Evolutionary conservation across 2,797 vertebrate genomes (phyloP), one percentile per base, ranked within the genome.

Genomic region (Peromyscus attwateri): DNA sequence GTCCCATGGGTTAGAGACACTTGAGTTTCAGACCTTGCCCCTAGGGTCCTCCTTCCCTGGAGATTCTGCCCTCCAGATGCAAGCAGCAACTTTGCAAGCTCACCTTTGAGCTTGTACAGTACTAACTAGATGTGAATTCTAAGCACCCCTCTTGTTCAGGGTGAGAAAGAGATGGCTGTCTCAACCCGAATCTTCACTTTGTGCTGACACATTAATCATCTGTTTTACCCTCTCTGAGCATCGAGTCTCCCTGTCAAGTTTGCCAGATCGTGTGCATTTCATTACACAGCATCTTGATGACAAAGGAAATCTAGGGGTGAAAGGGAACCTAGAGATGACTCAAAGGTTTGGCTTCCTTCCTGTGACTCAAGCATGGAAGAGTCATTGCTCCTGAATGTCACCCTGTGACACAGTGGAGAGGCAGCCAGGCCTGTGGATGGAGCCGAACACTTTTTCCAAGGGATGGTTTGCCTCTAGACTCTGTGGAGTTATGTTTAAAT

Each of bases 191-290:
- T 84, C 98, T 97, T 97, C 93, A 87, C 83, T 96, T 95, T 76
- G 88, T 97, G 94, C 98, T 98, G 98, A 98, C 98, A 98, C 95
- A 97, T 97, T 97, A 97, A 98, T 98, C 76, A 62, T 96, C 97
- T 97, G 89, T 95, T 96, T 96, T 93, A 93, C 90, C 87, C 85
- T 88, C 73, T 89, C 88, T 75, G 96, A 98, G 98, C 94, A 98
- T 89, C 88, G 40, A 97, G 89, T 81, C 75, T 96, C 96, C 93
- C 87, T 97, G 93, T 98, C 97, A 87, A 0, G 64, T 82, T 92
- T 98, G 92, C 97, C 40, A 10, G 97, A 97, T 97, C 92, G 40
- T 46, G 37, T 92, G 84, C 31, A 31, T 87, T 96, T 96, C 97
- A 95, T 97, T 97, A 93, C 64, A 34, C 57, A 93, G 81, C 70